Evolutionary conservation across 2,888 invertebrate genomes (phyloP).

Genomic region (Acleris cristana): DNA sequence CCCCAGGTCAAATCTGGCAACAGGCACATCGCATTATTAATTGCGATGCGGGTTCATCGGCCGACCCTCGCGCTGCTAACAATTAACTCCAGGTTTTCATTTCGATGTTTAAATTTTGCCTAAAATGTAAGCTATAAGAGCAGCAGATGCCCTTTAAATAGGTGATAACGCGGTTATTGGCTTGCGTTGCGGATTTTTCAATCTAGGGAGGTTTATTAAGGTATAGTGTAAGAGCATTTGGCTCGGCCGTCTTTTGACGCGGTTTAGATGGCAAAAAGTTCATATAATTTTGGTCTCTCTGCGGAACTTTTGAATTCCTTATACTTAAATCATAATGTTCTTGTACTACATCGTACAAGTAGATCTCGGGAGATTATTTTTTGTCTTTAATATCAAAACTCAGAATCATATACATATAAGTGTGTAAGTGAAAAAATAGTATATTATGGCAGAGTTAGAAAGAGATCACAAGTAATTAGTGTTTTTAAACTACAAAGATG

Average conservation of each 20-base stretch:
- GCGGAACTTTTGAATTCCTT: neutral
- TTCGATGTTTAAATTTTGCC: constrained; percentile 27
- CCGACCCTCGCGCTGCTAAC: constrained; percentile 41
- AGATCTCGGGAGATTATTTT: no score
- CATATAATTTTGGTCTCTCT: neutral
- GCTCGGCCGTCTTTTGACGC: constrained; percentile 1
- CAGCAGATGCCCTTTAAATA: constrained; percentile 32
- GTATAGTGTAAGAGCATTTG: constrained; percentile 23
- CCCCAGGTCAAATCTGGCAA: constrained; percentile 13
- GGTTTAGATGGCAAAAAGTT: neutral
- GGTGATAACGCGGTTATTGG: constrained; percentile 22
- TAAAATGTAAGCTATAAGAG: constrained; percentile 25
- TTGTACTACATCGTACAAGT: no score
- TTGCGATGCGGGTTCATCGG: constrained; percentile 41
- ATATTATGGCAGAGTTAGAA: no score
- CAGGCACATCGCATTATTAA: constrained; percentile 35
- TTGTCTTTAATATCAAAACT: no score
- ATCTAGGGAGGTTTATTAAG: neutral
- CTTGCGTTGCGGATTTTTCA: constrained; percentile 18
- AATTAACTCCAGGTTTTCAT: constrained; percentile 33
- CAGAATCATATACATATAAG: no score
- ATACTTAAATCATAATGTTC: no score
- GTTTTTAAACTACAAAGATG: no score
- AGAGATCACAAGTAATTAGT: no score
- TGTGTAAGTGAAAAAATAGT: no score